Conservation (phyloP, 2,113 vertebrate species). For the Acanthisitta chloris region DNA sequence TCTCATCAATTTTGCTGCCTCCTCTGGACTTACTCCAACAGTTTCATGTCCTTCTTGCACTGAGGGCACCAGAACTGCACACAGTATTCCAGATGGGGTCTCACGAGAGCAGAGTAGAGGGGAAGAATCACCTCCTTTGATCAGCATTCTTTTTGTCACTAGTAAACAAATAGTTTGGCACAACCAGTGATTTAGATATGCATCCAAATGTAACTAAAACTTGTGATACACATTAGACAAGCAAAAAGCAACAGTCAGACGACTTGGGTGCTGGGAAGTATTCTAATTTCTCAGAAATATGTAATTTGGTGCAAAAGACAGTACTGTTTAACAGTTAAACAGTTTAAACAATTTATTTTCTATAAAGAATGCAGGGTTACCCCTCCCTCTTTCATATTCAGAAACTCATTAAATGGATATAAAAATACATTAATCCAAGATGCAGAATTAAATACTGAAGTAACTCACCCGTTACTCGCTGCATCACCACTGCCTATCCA, state of each 20-base stretch:
- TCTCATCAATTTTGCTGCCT: too few relatives aligned
- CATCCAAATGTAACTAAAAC: not conserved
- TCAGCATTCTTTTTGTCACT: too few relatives aligned
- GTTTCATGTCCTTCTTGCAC: too few relatives aligned
- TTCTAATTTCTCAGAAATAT: not conserved
- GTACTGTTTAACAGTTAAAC: not conserved
- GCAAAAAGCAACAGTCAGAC: not conserved
- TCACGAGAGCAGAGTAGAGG: too few relatives aligned
- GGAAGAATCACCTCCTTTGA: too few relatives aligned
- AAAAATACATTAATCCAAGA: not conserved
- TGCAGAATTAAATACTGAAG: not conserved
- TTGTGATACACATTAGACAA: not conserved
- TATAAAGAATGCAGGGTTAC: not conserved
- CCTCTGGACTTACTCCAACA: too few relatives aligned
- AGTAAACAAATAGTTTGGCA: not conserved
- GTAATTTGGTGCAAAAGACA: not conserved
- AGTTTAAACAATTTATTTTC: not conserved
- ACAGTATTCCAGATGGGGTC: too few relatives aligned
- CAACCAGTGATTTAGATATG: not conserved
- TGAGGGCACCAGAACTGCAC: too few relatives aligned
- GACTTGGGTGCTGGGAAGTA: not conserved
- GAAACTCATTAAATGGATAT: not conserved
- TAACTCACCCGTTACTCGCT: not conserved
- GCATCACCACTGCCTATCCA: not conserved
- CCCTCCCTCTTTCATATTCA: not conserved